Evolutionary conservation across 2,113 vertebrate genomes (phyloP), one percentile per base, ranked within the genome.

Genomic region (Scartelaos histophorus): DNA sequence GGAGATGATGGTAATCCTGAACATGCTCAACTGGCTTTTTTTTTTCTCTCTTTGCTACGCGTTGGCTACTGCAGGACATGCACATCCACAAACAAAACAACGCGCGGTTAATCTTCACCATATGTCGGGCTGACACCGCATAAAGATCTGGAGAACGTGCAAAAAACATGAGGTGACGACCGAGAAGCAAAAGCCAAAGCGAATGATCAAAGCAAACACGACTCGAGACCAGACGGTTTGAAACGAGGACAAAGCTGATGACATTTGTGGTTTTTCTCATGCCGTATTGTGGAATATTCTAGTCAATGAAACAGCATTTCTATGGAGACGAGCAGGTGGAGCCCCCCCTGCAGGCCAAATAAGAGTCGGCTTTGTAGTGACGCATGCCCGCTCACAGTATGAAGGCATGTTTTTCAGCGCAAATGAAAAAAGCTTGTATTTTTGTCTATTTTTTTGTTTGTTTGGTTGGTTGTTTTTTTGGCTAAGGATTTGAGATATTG

Each of bases 1-100:
- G 82, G 87, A 87, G 84, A 90, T 87, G 69, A 81, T 82, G 84
- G 65, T 89, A 90, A 86, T 90, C 85, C 83, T 80, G 75, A 76
- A 78, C 60, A 79, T 71, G 79, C 82, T 84, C 76, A 70, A 61
- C 83, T 78, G 69, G 67, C 71, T 54, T 54, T 54, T 54, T 54
- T 25, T 77, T 81, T 82, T 84, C 78, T 79, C n/a, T 86, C 73
- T 81, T n/a, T 60, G 46, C 47, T 66, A 78, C 54, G 19, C 74
- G 64, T 67, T 66, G 51, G 76, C 70, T 73, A 65, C 47, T 38
- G 43, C 69, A 64, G 79, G 54, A 81, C 47, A 15, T 57, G 84
- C 46, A 76, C 60, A 83, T 73, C 82, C 25, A 74, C 66, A 85
- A 73, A 80, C 66, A 75, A 54, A 81, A 83, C 78, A 85, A 80